Base-by-base conservation (phyloP, 1,140 invertebrate genomes). In the Lasioglossum albipes region DNA sequence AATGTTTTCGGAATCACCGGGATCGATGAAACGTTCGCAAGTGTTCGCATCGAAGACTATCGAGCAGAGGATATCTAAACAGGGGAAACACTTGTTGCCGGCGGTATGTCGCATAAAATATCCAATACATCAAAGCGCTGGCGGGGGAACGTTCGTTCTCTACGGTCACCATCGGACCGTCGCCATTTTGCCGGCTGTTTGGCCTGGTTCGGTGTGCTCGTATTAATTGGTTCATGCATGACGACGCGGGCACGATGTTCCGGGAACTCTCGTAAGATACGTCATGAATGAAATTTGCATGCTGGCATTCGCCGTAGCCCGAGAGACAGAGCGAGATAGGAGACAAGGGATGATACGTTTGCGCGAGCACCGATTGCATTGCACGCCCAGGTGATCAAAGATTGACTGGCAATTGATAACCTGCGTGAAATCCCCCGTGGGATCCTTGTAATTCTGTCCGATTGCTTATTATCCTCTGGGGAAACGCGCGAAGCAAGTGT, bases 71-170 rank as follows among this genome's bases (percentile, higher is more conserved):
- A 65, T 62, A n/a, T 18, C 79, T 70, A 81, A 77, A 81, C 45
- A 59, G 20, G 22, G 57, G 31, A 31, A 71, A 64, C 79, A 77
- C 66, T 81, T 77, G 79, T 81, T 81, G 74, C 79, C 76, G 74
- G n/a, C 27, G 31, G 20, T 61, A 13, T 61, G 31, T 69, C 16
- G 66, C 64, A 65, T 77, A 81, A 70, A 77, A 77, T 77, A 65
- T 81, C 27, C 31, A 68, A 68, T 64, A 66, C n/a, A 20, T 61
- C 72, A 20, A 59, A 80, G 13, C 10, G 13, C 27, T 27, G 3
- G 6, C 9, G 9, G 52, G 9, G 13, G 3, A 31, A 7, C 49
- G 45, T 18, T 6, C 74, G 52, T 49, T 16, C 49, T 18, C 27
- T 16, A 2, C 1, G 65, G 52, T 10, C 52, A 65, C 45, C 36